Evolutionary conservation across 64 coral and sea anemone genomes (phyloP), one percentile per base, ranked within the genome.

Genomic region (Montipora capricornis): DNA sequence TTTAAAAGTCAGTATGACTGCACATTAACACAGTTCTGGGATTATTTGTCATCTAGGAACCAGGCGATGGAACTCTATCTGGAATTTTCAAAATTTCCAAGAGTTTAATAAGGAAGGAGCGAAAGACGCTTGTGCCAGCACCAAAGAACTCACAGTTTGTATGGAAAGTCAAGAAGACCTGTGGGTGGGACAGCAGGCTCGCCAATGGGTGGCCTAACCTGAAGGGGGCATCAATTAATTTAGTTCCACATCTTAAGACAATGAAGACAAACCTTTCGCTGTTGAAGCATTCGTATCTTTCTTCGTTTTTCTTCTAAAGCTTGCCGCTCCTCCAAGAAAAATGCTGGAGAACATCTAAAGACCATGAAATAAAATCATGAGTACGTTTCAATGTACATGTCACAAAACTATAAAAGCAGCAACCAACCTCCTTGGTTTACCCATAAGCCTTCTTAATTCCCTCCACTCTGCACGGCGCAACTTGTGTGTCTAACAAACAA

Each of bases 401-500:
- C 61, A 64, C 4, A 14, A 64, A 64, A 16, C 0, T 14, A 12
- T 26, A 51, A 13, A 17, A 19, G 1, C 10, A 52, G 20, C 24
- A 9, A 90, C 68, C 78, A 5, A 96, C 95, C 97, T 95, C 82
- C 97, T 95, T 88, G 97, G 97, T 77, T 98, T 98, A 0, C 97
- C 97, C 97, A 98, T 98, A 16, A 98, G 64, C 71, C 97, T 90
- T 84, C 97, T 95, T 14, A 98, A 78, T 68, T 98, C 97, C 51
- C 97, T 95, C 97, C 97, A 98, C 57, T 98, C 97, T 49, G 87
- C 94, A 80, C 94, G 78, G 57, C 94, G 82, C 20, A 85, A 50
- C 70, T 50, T 85, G 19, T 48, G 82, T 49, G 82, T 85, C 82
- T 85, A 50, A 22, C 15, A 2, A 85, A 22, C 37, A 85, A 85